Conservation (phyloP, 2,113 vertebrate genomes). For the Brevimyrus niger region DNA sequence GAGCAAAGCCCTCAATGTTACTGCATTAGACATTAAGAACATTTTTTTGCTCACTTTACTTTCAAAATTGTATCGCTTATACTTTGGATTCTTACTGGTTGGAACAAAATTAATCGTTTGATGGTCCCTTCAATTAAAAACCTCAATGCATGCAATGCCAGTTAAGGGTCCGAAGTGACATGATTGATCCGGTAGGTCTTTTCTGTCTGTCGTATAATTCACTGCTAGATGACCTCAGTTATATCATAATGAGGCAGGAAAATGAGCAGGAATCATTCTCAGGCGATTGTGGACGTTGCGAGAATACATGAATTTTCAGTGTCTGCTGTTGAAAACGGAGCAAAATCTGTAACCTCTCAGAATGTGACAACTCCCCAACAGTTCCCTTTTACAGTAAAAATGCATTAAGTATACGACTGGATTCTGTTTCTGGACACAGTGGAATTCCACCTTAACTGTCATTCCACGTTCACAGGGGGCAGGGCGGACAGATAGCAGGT, state of each 20-base stretch:
- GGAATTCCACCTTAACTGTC: background rate
- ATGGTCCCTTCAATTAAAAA: background rate
- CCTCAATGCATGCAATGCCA: background rate
- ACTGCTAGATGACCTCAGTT: background rate
- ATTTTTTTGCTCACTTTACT: background rate
- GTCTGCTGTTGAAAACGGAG: background rate
- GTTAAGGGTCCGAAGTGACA: background rate
- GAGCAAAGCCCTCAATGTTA: background rate
- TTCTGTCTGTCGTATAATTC: background rate
- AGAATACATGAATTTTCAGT: background rate
- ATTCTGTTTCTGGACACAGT: background rate
- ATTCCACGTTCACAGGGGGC: constrained; percentile 27
- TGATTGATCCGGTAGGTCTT: background rate
- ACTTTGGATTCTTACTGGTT: background rate
- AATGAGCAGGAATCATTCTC: background rate
- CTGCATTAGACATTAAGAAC: background rate
- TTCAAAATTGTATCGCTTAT: background rate
- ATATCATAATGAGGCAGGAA: background rate
- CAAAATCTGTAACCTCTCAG: background rate
- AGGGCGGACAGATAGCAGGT: background rate
- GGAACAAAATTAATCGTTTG: background rate
- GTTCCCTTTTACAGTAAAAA: background rate
- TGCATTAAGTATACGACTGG: background rate
- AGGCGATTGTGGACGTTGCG: background rate
- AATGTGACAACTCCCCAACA: background rate